Conservation (phyloP, 1,140 invertebrate species). For the Macrostomum lignano region DNA sequence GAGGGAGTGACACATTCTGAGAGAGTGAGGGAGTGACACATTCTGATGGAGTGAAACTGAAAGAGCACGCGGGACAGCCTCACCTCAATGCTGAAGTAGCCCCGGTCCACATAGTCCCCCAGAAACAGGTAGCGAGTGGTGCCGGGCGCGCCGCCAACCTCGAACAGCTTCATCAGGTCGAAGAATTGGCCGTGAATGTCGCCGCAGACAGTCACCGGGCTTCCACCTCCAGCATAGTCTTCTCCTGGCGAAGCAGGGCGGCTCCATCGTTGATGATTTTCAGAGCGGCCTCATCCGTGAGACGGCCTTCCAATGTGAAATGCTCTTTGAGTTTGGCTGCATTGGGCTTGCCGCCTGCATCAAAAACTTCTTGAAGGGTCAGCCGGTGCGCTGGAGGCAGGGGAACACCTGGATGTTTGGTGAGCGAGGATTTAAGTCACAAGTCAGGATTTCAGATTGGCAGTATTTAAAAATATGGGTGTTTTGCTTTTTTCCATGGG, state of each 20-base stretch:
- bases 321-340: slow-evolving; percentile 53
- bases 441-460: too few species aligned
- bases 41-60: background rate
- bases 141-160: slow-evolving; percentile 3
- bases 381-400: slow-evolving; percentile 89
- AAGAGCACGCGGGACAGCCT: background rate
- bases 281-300: slow-evolving; percentile 82
- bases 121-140: slow-evolving; percentile 6
- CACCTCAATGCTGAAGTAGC: slow-evolving; percentile 7
- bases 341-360: slow-evolving; percentile 34
- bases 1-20: too few species aligned
- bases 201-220: slow-evolving; percentile 46
- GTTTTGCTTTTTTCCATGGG: too few species aligned
- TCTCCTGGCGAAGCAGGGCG: slow-evolving; percentile 68
- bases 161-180: slow-evolving; percentile 7
- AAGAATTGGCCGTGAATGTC: slow-evolving; percentile 8
- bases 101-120: slow-evolving; percentile 8
- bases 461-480: too few species aligned
- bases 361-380: slow-evolving; percentile 78
- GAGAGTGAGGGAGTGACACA: too few species aligned
- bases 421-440: too few species aligned
- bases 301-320: slow-evolving; percentile 85
- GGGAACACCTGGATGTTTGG: slow-evolving; percentile 67
- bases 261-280: slow-evolving; percentile 92
- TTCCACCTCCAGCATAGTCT: slow-evolving; percentile 99